Evolutionary conservation across 2,113 vertebrate genomes (phyloP), one percentile per base, ranked within the genome.

Genomic region (Oenanthe melanoleuca): DNA sequence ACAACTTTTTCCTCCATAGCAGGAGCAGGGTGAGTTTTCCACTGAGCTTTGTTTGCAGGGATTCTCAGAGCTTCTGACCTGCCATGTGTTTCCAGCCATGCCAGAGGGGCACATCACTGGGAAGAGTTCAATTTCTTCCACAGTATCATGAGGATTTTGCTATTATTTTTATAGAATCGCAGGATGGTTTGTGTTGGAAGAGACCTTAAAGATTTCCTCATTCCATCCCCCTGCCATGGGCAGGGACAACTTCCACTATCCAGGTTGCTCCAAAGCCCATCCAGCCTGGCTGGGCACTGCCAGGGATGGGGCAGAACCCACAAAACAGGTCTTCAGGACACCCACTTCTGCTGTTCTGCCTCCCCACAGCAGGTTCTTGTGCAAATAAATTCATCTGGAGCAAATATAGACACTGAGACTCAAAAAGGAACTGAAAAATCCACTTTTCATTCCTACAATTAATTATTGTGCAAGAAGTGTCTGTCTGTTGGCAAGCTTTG

Each of bases 181-280:
- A 20, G 49, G 26, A 22, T 26, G 31, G 4, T 83, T 69, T 70
- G 55, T 31, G 8, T 75, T 61, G 55, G n/a, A 63, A 42, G n/a
- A 4, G 47, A 49, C 11, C 17, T 47, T 31, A 29, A 61, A 55
- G 2, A 55, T 49, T 8, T 31, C 8, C 14, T 34, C 10, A 17
- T 69, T 55, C 79, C 40, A 55, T 1, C 1, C 21, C 11, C 29
- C 16, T 67, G 20, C 24, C 11, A 21, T 53, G 23, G 3, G 20
- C 33, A n/a, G 53, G 44, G 44, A 25, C 38, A 40, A 5, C 22
- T 89, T 24, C 21, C 14, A 14, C 40, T 49, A 0, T 0, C 4
- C 79, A 70, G 25, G 49, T 1, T 69, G 40, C 14, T 56, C 49
- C 47, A 56, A 77, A 24, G 2, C 8, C 16, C 0, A 0, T 31